Base-by-base conservation (phyloP, 2,113 vertebrate species). In the Spea multiplicata region DNA sequence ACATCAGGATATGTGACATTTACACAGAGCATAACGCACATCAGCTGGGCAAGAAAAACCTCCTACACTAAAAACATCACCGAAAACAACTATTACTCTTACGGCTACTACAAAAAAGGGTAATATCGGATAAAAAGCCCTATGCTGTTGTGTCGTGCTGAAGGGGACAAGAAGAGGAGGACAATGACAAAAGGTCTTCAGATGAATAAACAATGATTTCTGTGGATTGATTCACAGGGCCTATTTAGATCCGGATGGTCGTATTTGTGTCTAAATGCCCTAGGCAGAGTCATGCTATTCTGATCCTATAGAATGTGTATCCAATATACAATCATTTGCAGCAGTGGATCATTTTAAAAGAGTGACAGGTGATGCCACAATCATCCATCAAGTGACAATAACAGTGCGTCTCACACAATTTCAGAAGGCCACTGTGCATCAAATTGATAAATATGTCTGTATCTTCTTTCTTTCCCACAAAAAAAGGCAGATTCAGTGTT, bases 331-430 rank as follows among this genome's bases (percentile, higher is more conserved):
- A 73, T 80, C 78, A 80, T 80, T 73, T 74, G 73, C 62, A 74
- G 78, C 71, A 44, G 62, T 67, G 71, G 78, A 80, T 80, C 64
- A 80, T 80, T 74, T 73, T 59, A 73, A 30, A 50, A 80, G 78
- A 80, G 71, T 80, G 64, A 47, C 78, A 80, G 71, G 78, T 64
- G 71, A 80, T 61, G 78, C 64, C 68, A 48, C 62, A 80, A 59
- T 74, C 78, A 80, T 80, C 78, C 74, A 71, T 80, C 78, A 80
- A 80, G 78, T 80, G 78, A 80, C 78, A 80, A 80, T 80, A 80
- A 80, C 78, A 7, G 64, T 59, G 52, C 44, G 50, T 80, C 71
- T 80, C 78, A 74, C 71, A 45, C 71, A 68, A 80, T 80, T 80
- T 80, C 71, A 80, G 62, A 74, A 74, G 78, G 64, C 64, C 78